phyloP scores from a whole-genome alignment of 2,113 vertebrate genomes.

The Takifugu bimaculatus region DNA sequence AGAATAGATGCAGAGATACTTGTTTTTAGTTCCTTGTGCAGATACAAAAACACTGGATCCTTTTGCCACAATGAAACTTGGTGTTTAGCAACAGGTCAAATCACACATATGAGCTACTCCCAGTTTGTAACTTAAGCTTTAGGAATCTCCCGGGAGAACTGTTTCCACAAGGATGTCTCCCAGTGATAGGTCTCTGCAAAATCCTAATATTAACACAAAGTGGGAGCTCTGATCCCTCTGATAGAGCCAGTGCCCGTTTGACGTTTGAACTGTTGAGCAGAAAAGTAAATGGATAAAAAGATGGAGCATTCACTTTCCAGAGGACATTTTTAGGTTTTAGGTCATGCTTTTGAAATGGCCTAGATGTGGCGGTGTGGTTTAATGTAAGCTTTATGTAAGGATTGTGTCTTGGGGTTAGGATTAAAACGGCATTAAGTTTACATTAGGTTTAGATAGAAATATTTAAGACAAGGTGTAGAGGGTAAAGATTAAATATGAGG shows the following conservation, averaged over 20 bases:
- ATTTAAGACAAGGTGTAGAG: constrained; percentile 2
- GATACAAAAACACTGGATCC: constrained; percentile 30
- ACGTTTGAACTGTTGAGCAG: too few relatives aligned
- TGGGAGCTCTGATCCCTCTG: too few relatives aligned
- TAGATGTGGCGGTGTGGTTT: constrained; percentile 12
- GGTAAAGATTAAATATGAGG: not conserved
- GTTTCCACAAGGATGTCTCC: too few relatives aligned
- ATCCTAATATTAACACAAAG: too few relatives aligned
- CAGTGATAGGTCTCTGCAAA: too few relatives aligned
- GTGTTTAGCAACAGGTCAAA: too few relatives aligned
- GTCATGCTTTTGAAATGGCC: constrained; percentile 8
- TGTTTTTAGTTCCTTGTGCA: not conserved
- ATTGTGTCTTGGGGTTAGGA: constrained; percentile 13
- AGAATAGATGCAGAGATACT: too few relatives aligned
- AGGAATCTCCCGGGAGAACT: too few relatives aligned
- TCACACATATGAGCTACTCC: too few relatives aligned
- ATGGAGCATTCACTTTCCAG: not conserved
- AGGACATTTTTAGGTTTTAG: constrained; percentile 15
- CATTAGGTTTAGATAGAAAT: constrained; percentile 6
- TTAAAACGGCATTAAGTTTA: constrained; percentile 22
- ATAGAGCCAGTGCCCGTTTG: not conserved
- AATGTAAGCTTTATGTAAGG: constrained; percentile 1
- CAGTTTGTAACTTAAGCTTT: too few relatives aligned
- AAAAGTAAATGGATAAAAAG: not conserved
- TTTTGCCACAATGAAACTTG: not conserved